Conservation (phyloP, 2,113 vertebrate species). For the Platysternon megacephalum region DNA sequence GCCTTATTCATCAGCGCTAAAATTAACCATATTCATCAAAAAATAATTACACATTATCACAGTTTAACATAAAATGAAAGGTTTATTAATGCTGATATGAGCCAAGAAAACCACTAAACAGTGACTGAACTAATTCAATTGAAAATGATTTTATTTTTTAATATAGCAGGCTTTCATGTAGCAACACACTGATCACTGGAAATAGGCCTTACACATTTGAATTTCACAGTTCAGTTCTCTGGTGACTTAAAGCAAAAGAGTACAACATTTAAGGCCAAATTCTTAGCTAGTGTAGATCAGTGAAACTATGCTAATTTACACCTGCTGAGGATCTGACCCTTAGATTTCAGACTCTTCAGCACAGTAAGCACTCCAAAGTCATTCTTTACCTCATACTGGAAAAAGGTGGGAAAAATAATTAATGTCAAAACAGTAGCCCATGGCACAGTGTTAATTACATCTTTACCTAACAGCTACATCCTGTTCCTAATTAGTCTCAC, state of each 20-base stretch:
- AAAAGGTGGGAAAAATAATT: conserved; percentile 40
- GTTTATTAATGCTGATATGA: background rate
- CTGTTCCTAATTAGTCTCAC: background rate
- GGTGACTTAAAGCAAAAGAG: background rate
- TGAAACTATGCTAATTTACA: background rate
- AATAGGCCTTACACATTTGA: conserved; percentile 1
- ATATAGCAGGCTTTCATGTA: conserved; percentile 21
- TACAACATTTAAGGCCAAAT: background rate
- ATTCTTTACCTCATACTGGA: conserved; percentile 12
- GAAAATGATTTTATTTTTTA: background rate
- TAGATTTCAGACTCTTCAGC: background rate
- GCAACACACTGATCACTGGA: conserved; percentile 31
- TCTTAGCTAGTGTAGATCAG: background rate
- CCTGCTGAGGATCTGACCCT: background rate
- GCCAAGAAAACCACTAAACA: background rate
- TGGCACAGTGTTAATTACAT: conserved; percentile 42
- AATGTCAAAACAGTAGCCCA: conserved; percentile 48
- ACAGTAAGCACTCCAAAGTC: conserved; percentile 12
- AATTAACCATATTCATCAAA: background rate
- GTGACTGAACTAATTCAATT: background rate
- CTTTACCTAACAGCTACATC: conserved; percentile 34
- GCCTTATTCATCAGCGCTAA: background rate
- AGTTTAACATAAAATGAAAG: background rate
- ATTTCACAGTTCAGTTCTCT: background rate
- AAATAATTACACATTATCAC: background rate